These are phyloP conservation scores for Crambe crambe DNA, from an alignment of 37 sponge, comb jelly and placozoan species.

Conservation along the genomic window DNA sequence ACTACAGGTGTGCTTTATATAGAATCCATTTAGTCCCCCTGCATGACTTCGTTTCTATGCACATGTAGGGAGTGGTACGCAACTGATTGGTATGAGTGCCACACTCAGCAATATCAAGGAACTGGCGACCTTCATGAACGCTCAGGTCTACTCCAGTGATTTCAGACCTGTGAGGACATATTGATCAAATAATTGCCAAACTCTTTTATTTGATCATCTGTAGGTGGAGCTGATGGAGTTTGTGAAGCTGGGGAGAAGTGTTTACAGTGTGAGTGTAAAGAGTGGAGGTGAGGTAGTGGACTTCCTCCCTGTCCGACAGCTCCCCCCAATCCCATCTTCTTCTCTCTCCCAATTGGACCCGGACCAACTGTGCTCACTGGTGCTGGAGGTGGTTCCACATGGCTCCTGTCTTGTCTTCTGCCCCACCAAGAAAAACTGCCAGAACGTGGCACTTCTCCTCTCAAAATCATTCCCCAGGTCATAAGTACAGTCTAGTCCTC, in stretches of 20 bases:
- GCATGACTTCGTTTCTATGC: not conserved
- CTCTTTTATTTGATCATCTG: not conserved
- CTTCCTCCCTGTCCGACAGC: not conserved
- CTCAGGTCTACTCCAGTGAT: conserved; percentile 65
- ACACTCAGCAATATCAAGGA: conserved; percentile 87
- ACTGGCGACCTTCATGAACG: conserved; percentile 76
- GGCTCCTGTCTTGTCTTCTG: conserved; percentile 93
- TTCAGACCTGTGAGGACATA: conserved; percentile 85
- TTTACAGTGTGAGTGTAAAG: conserved; percentile 26
- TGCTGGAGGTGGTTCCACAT: conserved; percentile 77
- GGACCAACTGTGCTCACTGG: conserved; percentile 68
- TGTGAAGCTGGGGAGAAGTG: conserved; percentile 53
- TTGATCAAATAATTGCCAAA: not conserved
- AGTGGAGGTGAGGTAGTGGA: not conserved
- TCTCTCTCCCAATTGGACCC: conserved; percentile 34
- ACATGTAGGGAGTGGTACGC: conserved; percentile 17
- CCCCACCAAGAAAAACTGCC: conserved; percentile 90
- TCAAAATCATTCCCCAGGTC: conserved; percentile 57
- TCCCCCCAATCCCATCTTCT: not conserved
- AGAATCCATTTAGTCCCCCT: not conserved
- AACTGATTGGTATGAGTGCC: conserved; percentile 96
- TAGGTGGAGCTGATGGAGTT: conserved; percentile 67
- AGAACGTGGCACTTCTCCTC: conserved; percentile 85
- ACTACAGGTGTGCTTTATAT: conserved; percentile 16
- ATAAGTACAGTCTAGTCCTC: not conserved